These are phyloP conservation scores for Blera fallax DNA, from an alignment of 2,888 invertebrate genomes.

Conservation along the genomic window DNA sequence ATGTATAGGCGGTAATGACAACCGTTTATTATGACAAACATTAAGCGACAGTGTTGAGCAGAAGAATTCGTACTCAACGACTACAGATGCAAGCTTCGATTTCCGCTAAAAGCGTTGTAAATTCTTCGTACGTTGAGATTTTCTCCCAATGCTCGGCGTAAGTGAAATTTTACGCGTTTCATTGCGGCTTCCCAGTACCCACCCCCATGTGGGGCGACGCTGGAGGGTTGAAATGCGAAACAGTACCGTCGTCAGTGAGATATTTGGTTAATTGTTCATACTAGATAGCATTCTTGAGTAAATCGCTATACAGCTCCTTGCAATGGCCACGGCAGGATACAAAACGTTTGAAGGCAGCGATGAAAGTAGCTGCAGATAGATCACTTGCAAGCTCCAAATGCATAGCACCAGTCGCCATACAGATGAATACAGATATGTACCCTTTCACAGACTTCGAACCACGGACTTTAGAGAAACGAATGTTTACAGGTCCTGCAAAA, in stretches of 20 bases:
- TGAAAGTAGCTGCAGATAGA: not conserved
- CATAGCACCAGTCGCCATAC: not conserved
- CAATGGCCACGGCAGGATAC: no score
- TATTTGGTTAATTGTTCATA: no score
- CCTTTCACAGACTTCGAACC: not conserved
- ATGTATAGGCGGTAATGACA: no score
- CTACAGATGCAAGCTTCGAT: not conserved
- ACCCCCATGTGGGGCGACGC: conserved; percentile 11
- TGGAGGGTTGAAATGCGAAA: conserved; percentile 4
- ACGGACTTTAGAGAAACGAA: not conserved
- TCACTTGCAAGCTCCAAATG: not conserved
- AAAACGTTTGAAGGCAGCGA: not conserved
- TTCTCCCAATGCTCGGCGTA: not conserved
- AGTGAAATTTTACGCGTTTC: not conserved
- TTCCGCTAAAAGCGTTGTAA: not conserved
- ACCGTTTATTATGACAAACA: no score
- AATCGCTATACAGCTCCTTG: no score
- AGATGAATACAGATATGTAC: not conserved
- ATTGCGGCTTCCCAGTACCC: conserved; percentile 19
- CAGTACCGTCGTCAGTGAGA: no score
- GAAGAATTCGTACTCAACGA: no score
- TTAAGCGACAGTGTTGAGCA: no score
- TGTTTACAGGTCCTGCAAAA: not conserved
- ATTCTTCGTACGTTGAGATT: not conserved
- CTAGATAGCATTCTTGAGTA: no score